Base-by-base conservation (phyloP, 2,113 vertebrate species). In the Anolis sagrei region DNA sequence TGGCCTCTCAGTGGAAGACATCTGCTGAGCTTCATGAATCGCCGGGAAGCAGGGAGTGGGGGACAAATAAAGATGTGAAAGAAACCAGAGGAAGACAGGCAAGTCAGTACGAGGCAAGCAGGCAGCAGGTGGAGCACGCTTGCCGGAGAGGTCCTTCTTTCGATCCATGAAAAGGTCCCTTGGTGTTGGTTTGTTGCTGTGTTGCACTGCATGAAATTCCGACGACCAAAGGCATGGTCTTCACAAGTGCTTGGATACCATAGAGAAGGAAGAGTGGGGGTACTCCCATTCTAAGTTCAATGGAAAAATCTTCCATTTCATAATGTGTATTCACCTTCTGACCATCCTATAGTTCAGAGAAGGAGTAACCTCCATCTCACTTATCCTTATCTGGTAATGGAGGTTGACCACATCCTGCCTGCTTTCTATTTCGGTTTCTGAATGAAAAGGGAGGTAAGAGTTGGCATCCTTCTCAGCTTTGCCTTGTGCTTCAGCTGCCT, bases 41-140 rank as follows among this genome's bases (percentile, higher is more conserved):
- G 86, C 3, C 0, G 62, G 79, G 88, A 88, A 90, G 13, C 70
- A 10, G 91, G 91, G 89, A 14, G 27, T 21, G 19, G 44, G 90
- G 92, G 90, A 93, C 90, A 92, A 95, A 94, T 91, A 88, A 92
- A 92, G 79, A 54, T 83, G 75, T 87, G 93, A 69, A 93, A 93
- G 92, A 75, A 58, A 69, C n/a, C 58, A 66, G 23, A 73, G 78
- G 39, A 32, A 34, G 32, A 49, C 13, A 5, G 32, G 0, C 81
- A 79, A 90, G 82, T 85, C 89, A 32, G 51, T n/a, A 34, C n/a
- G 49, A 58, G 34, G 32, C n/a, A 29, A 29, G 64, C 25, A 29
- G 64, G 76, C 19, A 87, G 2, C 18, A 0, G 4, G 48, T 1
- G 1, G 64, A 78, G 19, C 64, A 51, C 34, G 44, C 25, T 54